These are phyloP conservation scores for Ciona savignyi DNA, from an alignment of 23 tunicate genomes.

Conservation along the genomic window DNA sequence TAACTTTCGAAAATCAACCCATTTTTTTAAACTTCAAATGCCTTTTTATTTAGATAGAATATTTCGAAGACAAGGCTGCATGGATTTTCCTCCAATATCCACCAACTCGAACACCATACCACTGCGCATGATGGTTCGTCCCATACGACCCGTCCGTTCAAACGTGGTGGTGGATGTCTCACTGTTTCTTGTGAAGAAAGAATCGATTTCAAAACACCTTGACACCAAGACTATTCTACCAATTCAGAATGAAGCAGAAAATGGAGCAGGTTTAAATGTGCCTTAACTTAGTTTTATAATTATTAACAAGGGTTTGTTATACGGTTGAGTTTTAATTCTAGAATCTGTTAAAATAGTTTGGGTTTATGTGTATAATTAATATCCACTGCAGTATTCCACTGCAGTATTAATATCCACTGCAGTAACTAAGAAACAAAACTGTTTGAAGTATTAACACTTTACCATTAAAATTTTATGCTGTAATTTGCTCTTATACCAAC, in stretches of 20 bases:
- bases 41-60: neutral
- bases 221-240: slow-evolving; percentile 26
- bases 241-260: neutral
- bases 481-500: too few relatives aligned
- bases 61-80: neutral
- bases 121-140: slow-evolving; percentile 28
- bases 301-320: neutral
- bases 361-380: too few relatives aligned
- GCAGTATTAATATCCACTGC: too few relatives aligned
- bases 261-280: neutral
- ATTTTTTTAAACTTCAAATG: too few relatives aligned
- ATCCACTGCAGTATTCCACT: too few relatives aligned
- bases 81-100: neutral
- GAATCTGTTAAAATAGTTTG: too few relatives aligned
- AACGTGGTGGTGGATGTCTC: slow-evolving; percentile 64
- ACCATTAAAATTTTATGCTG: too few relatives aligned
- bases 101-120: slow-evolving; percentile 14
- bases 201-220: slow-evolving; percentile 37
- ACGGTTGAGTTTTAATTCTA: neutral
- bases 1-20: too few relatives aligned
- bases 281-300: neutral
- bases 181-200: slow-evolving; percentile 61
- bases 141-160: slow-evolving; percentile 36
- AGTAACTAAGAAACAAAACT: too few relatives aligned
- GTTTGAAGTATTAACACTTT: too few relatives aligned